Conservation (phyloP, 1,140 invertebrate species). For the Drosophila sturtevanti region DNA sequence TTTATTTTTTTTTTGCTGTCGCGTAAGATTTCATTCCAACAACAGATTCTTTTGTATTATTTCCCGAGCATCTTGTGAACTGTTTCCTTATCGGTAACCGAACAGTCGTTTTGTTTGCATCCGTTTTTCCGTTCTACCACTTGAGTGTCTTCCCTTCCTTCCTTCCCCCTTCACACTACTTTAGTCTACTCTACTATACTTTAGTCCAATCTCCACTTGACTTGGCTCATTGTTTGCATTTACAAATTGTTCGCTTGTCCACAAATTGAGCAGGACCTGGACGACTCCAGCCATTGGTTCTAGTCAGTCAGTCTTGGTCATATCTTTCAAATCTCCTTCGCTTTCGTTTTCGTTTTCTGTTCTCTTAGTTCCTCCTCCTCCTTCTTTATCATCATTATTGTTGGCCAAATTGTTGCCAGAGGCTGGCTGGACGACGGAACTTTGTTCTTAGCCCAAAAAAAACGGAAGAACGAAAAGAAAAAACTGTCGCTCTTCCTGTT, state of each 20-base stretch:
- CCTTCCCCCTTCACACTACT: not conserved
- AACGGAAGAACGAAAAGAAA: too few relatives aligned
- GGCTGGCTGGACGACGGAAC: conserved; percentile 23
- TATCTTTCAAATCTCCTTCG: conserved; percentile 59
- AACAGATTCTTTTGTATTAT: conserved; percentile 16
- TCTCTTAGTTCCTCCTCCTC: conserved; percentile 1
- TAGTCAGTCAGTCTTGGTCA: conserved; percentile 28
- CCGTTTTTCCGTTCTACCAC: conserved; percentile 47
- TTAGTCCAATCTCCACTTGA: not conserved
- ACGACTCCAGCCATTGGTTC: conserved; percentile 30
- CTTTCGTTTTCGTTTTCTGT: conserved; percentile 25
- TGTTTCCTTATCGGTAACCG: conserved; percentile 60
- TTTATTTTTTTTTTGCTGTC: conserved; percentile 51
- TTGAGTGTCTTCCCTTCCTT: conserved; percentile 48
- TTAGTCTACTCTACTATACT: not conserved
- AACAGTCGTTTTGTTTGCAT: conserved; percentile 49
- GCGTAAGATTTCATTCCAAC: conserved; percentile 33
- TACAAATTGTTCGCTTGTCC: conserved; percentile 80
- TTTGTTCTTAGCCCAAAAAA: conserved; percentile 55
- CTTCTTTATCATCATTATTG: conserved; percentile 31
- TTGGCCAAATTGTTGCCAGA: conserved; percentile 43
- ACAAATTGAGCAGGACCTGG: conserved; percentile 64
- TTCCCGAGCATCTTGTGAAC: conserved; percentile 42
- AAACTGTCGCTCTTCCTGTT: conserved; percentile 75
- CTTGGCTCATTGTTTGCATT: conserved; percentile 70